phyloP scores from a whole-genome alignment of 2,797 vertebrate genomes.

The Chaenodraco wilsoni region DNA sequence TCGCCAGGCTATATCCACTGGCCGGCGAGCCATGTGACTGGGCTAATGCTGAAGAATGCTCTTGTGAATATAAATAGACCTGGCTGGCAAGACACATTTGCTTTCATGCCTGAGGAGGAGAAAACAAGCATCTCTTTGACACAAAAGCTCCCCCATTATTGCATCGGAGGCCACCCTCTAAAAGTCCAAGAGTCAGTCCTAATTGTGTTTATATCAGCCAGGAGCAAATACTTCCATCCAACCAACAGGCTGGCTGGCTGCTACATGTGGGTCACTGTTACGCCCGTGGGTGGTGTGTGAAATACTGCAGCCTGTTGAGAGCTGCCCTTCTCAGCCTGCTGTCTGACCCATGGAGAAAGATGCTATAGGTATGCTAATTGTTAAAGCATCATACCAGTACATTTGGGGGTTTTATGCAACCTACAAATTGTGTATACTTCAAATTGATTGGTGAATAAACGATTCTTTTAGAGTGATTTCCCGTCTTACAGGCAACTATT shows the following conservation, averaged over 20 bases:
- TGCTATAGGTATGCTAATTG: constrained; percentile 56
- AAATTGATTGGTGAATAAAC: background rate
- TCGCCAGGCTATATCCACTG: constrained; percentile 54
- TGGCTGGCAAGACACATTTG: constrained; percentile 76
- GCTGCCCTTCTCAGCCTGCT: constrained; percentile 31
- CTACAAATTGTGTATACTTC: background rate
- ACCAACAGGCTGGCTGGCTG: constrained; percentile 35
- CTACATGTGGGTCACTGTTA: constrained; percentile 64
- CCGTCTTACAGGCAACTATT: background rate
- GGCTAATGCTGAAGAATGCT: constrained; percentile 79
- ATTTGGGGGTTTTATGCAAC: constrained; percentile 3
- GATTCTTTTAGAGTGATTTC: constrained; percentile 1
- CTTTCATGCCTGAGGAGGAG: constrained; percentile 77
- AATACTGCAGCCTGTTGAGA: constrained; percentile 54
- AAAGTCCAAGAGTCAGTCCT: constrained; percentile 59
- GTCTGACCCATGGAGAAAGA: constrained; percentile 36
- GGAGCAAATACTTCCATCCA: constrained; percentile 36
- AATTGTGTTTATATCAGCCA: constrained; percentile 46
- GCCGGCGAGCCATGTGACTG: constrained; percentile 66
- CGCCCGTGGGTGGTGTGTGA: constrained; percentile 59
- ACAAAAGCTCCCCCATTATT: constrained; percentile 71
- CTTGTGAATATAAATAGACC: constrained; percentile 82
- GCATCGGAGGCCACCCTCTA: constrained; percentile 59
- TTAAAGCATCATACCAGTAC: constrained; percentile 29
- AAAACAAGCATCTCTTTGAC: constrained; percentile 79